Percentiles rank a stretch among this genome's conserved stretches.
Evolutionary conservation across 1,140 invertebrate species (phyloP).

Genomic region (Lithobius niger): DNA sequence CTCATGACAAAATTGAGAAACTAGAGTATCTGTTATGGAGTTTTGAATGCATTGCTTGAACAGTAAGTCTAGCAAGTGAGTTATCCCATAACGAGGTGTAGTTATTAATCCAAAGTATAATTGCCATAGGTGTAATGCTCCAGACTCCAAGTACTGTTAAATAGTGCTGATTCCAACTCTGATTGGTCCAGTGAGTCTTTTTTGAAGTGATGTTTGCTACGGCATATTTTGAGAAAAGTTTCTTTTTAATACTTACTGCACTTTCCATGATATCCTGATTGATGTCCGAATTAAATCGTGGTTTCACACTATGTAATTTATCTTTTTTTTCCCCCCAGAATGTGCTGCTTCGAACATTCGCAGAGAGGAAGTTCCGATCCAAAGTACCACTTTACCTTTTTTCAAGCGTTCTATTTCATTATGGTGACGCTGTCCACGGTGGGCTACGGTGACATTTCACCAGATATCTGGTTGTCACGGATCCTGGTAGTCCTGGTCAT

Average conservation of each 20-base stretch:
- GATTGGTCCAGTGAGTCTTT: background rate
- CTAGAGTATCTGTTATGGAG: too few relatives aligned
- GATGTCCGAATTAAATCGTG: background rate
- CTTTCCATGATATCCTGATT: too few relatives aligned
- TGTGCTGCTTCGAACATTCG: conserved; percentile 90
- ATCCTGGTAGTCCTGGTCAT: conserved; percentile 95
- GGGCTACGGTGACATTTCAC: conserved; percentile 83
- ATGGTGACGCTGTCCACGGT: conserved; percentile 94
- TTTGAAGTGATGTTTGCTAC: background rate
- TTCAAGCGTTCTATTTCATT: conserved; percentile 90
- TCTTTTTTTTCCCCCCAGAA: conserved; percentile 43
- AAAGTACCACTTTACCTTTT: conserved; percentile 77
- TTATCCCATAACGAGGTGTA: too few relatives aligned
- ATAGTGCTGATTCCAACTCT: background rate
- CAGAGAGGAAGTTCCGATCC: conserved; percentile 58
- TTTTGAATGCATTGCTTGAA: too few relatives aligned
- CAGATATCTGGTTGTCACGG: conserved; percentile 93
- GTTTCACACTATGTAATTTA: background rate
- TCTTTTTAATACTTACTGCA: background rate
- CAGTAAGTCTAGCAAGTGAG: too few relatives aligned
- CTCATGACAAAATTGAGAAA: too few relatives aligned
- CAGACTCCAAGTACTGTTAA: background rate
- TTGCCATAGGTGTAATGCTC: too few relatives aligned
- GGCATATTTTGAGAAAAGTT: background rate
- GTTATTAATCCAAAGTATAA: too few relatives aligned